Percentiles rank a stretch among this genome's conserved stretches.
Evolutionary conservation across 2,888 invertebrate genomes (phyloP).

Genomic region (Ryuthela nishihirai): DNA sequence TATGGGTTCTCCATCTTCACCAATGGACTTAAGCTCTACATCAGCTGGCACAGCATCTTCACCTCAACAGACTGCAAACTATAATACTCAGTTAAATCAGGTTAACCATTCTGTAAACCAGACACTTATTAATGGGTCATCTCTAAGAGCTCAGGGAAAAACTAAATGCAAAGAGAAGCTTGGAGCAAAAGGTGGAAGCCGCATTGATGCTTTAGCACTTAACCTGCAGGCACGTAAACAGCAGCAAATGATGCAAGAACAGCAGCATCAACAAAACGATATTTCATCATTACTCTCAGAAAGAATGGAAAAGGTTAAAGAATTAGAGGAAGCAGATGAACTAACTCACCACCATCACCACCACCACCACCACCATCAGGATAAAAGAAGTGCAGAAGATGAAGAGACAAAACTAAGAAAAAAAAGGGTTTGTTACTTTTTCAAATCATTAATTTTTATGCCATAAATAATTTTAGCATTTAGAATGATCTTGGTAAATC

Average conservation of each 20-base stretch:
- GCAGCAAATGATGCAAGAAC: slow-evolving; percentile 34
- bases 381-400: slow-evolving; percentile 23
- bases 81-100: background rate
- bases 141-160: slow-evolving; percentile 3
- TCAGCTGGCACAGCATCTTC: slow-evolving; percentile 7
- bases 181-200: slow-evolving; percentile 37
- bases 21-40: slow-evolving; percentile 42
- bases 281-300: background rate
- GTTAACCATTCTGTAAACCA: background rate
- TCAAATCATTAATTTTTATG: too few relatives aligned
- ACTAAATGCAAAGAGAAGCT: slow-evolving; percentile 10
- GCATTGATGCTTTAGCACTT: slow-evolving; percentile 44
- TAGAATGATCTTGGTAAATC: too few relatives aligned
- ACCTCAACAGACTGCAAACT: background rate
- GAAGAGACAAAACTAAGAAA: slow-evolving; percentile 30
- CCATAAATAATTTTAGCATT: too few relatives aligned
- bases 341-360: slow-evolving; percentile 6
- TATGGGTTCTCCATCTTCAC: slow-evolving; percentile 34
- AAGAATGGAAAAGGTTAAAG: slow-evolving; percentile 14
- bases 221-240: slow-evolving; percentile 44
- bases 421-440: slow-evolving; percentile 29
- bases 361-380: slow-evolving; percentile 18
- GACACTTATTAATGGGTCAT: background rate
- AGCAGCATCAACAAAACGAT: slow-evolving; percentile 6
- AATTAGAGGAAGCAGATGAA: slow-evolving; percentile 7